A percentile compares a stretch with the other conserved stretches of the same genome.
These are phyloP conservation scores for Apotomis capreana DNA, from an alignment of 2,888 invertebrate genomes.

Conservation along the genomic window DNA sequence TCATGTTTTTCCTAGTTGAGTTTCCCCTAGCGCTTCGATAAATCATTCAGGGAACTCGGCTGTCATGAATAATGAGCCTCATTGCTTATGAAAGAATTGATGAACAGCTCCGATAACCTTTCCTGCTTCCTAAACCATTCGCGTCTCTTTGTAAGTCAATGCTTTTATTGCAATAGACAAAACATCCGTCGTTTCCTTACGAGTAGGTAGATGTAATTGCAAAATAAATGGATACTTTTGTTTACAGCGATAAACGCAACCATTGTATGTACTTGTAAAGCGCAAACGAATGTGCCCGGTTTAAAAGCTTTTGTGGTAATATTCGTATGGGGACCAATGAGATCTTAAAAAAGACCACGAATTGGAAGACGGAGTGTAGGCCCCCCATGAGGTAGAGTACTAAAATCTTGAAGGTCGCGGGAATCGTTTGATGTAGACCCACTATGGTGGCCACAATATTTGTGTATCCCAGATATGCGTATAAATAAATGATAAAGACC, in stretches of 20 bases:
- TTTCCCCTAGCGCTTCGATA: background rate
- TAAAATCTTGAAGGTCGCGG: too few relatives aligned
- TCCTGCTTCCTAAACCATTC: background rate
- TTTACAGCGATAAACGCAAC: background rate
- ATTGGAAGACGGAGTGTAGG: too few relatives aligned
- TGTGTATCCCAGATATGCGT: too few relatives aligned
- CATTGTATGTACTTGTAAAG: background rate
- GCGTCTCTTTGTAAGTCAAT: background rate
- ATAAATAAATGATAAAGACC: too few relatives aligned
- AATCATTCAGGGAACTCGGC: conserved; percentile 10
- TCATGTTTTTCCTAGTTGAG: conserved; percentile 2
- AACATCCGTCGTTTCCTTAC: background rate
- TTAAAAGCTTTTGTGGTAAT: too few relatives aligned
- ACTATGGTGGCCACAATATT: too few relatives aligned
- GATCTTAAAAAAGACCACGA: too few relatives aligned
- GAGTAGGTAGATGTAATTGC: background rate
- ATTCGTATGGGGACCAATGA: too few relatives aligned
- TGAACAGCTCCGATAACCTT: conserved; percentile 2
- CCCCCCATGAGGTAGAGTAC: too few relatives aligned
- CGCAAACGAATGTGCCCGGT: background rate
- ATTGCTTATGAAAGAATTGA: conserved; percentile 16
- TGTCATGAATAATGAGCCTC: conserved; percentile 3
- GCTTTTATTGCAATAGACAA: background rate
- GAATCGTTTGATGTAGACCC: too few relatives aligned
- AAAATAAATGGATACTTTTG: background rate